These are phyloP conservation scores for Diplodus puntazzo DNA, from an alignment of 2,797 vertebrate species.

Conservation along the genomic window DNA sequence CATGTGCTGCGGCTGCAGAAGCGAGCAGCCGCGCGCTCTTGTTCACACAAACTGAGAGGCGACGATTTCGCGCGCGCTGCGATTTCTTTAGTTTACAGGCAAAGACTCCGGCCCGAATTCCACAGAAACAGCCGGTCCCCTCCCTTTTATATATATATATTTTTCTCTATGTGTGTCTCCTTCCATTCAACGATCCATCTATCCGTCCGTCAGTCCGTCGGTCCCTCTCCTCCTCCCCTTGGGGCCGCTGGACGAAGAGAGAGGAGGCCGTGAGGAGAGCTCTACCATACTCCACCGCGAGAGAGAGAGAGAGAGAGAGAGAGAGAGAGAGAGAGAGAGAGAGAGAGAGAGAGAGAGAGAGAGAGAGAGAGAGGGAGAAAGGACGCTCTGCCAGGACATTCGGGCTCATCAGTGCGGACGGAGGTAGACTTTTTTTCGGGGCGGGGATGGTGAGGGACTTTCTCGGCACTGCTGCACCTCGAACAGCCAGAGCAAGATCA, in stretches of 20 bases:
- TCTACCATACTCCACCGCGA: conserved; percentile 67
- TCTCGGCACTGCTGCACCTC: conserved; percentile 66
- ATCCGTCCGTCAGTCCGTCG: conserved; percentile 62
- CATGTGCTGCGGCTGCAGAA: conserved; percentile 79
- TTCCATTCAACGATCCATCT: conserved; percentile 64
- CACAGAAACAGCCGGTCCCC: conserved; percentile 44
- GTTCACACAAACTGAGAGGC: conserved; percentile 73
- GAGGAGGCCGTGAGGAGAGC: conserved; percentile 70
- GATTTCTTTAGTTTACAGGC: conserved; percentile 48
- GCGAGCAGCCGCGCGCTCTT: conserved; percentile 71
- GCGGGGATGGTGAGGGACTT: conserved; percentile 81
- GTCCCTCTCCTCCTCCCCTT: conserved; percentile 71
- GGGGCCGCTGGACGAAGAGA: conserved; percentile 74
- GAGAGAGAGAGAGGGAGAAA: no score
- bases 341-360: no score
- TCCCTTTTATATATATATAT: conserved; percentile 24
- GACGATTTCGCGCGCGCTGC: conserved; percentile 44
- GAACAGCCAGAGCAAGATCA: conserved; percentile 62
- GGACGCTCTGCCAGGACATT: conserved; percentile 80
- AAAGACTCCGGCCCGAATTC: conserved; percentile 45
- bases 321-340: no score
- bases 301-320: conserved; percentile 53
- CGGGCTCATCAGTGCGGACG: conserved; percentile 74
- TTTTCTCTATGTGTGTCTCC: conserved; percentile 35
- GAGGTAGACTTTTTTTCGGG: conserved; percentile 70